Evolutionary conservation across 2,888 invertebrate species (phyloP).

Genomic region (Dinocampus coccinellae): DNA sequence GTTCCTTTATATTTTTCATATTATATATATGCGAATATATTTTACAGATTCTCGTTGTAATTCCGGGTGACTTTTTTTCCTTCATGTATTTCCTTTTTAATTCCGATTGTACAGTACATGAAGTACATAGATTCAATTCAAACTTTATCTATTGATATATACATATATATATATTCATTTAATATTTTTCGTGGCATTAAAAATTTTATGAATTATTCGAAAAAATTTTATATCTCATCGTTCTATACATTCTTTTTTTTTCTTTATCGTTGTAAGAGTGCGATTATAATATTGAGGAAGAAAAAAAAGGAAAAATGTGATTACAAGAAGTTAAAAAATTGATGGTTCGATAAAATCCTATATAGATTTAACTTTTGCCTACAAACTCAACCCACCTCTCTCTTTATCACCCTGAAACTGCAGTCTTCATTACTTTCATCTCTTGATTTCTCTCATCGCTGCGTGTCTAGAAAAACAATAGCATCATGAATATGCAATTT

Average conservation of each 20-base stretch:
- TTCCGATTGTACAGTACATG: neutral
- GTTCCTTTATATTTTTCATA: neutral
- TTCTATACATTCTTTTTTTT: neutral
- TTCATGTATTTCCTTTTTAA: neutral
- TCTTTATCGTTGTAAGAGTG: neutral
- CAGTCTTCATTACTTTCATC: neutral
- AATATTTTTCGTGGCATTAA: neutral
- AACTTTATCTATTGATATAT: neutral
- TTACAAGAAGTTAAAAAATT: neutral
- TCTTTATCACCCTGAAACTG: no score
- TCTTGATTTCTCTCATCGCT: neutral
- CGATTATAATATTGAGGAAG: neutral
- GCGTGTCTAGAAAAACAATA: no score
- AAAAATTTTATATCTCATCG: neutral
- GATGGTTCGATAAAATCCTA: neutral
- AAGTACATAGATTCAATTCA: neutral
- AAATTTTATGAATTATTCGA: neutral
- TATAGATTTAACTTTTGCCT: neutral
- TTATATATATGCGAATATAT: neutral
- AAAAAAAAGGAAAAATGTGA: neutral
- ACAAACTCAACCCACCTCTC: no score
- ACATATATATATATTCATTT: neutral
- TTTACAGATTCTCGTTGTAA: neutral
- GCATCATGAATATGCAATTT: neutral
- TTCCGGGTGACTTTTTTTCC: neutral